Evolutionary conservation across 2,888 invertebrate species (phyloP), one percentile per base, ranked within the genome.

Genomic region (Eristalinus aeneus): DNA sequence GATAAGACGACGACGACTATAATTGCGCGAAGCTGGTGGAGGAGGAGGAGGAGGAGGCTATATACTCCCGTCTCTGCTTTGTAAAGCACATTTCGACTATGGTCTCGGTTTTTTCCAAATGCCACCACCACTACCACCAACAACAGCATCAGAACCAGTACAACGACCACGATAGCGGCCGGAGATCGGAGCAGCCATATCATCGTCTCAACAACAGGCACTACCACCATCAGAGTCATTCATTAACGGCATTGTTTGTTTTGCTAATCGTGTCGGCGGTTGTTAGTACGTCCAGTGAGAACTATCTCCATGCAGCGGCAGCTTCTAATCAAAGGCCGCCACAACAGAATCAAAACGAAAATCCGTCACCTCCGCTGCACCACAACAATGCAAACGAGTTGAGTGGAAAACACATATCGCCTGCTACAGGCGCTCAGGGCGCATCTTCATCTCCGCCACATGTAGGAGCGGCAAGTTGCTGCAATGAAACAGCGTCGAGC

Each of bases 241-340:
- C 86, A 54, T 74, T 86, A 46, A 68, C 77, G 61, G 77, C 78
- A 67, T 86, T 86, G 69, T 86, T 81, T 86, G 74, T 86, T 86
- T 78, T 86, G 69, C 23, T 86, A 74, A 82, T 86, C 39, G 60
- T 78, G 27, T 86, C 82, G 32, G 77, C 81, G 22, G 86, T 86
- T 63, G 82, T 74, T 60, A 71, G 77, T 77, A 61, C 86, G 16
- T 76, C 82, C 31, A 74, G 78, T 67, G 86, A 86, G 31, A 86
- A 81, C 58, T 65, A 74, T 63, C 74, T 77, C 20, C 86, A 82
- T 73, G 58, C 27, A 53, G 63, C 68, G 20, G 22, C 64, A 4
- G 63, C 68, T 34, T 54, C 63, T 1, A 85, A 16, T 20, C 63
- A 67, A 32, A 76, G 67, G 46, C 46, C 46, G 16, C 46, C n/a